A percentile compares a stretch with the other conserved stretches of the same genome.
Conservation (phyloP, 2,888 invertebrate species). For the Cheilosia vernalis region DNA sequence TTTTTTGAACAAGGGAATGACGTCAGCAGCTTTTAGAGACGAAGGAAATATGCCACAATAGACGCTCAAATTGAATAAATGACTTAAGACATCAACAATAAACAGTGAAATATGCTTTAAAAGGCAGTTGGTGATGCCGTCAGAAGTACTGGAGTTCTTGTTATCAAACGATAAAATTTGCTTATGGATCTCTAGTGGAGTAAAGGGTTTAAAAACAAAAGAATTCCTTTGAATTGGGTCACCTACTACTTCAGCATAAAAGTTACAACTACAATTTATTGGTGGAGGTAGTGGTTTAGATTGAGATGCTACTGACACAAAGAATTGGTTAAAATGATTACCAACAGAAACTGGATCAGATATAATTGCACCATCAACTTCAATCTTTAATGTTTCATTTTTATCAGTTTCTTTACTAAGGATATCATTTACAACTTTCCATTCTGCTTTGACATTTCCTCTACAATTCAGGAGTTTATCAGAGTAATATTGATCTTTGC, state of each 20-base stretch:
- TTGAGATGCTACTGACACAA: conserved; percentile 6
- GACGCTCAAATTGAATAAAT: too few species aligned
- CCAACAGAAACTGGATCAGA: conserved; percentile 21
- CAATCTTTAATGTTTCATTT: too few species aligned
- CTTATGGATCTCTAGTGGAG: not conserved
- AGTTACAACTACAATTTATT: conserved; percentile 1
- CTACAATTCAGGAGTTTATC: too few species aligned
- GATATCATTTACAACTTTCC: too few species aligned
- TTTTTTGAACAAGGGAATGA: too few species aligned
- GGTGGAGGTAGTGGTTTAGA: conserved; percentile 13
- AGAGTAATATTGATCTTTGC: too few species aligned
- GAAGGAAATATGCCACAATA: too few species aligned
- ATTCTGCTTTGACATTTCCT: too few species aligned
- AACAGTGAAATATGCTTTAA: too few species aligned
- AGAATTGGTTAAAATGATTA: conserved; percentile 15
- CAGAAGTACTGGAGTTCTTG: conserved; percentile 1
- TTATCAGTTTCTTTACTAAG: too few species aligned
- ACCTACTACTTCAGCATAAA: not conserved
- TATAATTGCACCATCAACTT: conserved; percentile 17
- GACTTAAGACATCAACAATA: too few species aligned
- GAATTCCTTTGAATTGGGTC: not conserved
- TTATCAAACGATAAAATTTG: not conserved
- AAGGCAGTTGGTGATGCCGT: not conserved
- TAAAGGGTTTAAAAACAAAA: conserved; percentile 6
- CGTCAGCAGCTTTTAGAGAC: too few species aligned